Conservation (phyloP, 2,113 vertebrate genomes). For the Piaya cayana region DNA sequence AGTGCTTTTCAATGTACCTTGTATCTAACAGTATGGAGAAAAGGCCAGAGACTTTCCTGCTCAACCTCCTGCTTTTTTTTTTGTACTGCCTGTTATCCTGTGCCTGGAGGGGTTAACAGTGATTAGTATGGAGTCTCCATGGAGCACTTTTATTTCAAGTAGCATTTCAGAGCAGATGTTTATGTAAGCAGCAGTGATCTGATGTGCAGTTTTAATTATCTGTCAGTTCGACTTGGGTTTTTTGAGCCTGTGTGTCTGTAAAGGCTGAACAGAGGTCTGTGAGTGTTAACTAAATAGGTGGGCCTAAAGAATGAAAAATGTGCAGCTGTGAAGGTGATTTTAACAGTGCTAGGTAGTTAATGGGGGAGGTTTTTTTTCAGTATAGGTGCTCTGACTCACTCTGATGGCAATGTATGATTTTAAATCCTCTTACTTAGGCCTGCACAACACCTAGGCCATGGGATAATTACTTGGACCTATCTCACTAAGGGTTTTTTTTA, state of each 20-base stretch:
- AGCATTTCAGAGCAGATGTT: neutral
- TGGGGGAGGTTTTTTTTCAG: neutral
- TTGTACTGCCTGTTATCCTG: neutral
- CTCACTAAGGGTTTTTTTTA: neutral
- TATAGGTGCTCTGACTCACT: neutral
- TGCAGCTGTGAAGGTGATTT: neutral
- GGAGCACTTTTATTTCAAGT: neutral
- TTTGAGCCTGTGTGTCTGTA: neutral
- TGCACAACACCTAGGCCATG: neutral
- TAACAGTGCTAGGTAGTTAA: neutral
- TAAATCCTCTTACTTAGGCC: neutral
- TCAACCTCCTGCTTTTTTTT: neutral
- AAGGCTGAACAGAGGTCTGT: neutral
- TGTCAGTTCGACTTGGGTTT: conserved; percentile 12
- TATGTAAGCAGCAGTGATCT: neutral
- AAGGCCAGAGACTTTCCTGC: neutral
- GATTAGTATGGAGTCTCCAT: neutral
- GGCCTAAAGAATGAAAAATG: neutral
- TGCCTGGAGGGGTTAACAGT: neutral
- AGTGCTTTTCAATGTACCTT: neutral
- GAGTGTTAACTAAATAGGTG: neutral
- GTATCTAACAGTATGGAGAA: neutral
- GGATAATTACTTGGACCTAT: neutral
- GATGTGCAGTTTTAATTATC: conserved; percentile 20
- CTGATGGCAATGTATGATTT: neutral